Conservation (phyloP, 2,797 vertebrate species). For the Tympanoctomys barrerae region DNA sequence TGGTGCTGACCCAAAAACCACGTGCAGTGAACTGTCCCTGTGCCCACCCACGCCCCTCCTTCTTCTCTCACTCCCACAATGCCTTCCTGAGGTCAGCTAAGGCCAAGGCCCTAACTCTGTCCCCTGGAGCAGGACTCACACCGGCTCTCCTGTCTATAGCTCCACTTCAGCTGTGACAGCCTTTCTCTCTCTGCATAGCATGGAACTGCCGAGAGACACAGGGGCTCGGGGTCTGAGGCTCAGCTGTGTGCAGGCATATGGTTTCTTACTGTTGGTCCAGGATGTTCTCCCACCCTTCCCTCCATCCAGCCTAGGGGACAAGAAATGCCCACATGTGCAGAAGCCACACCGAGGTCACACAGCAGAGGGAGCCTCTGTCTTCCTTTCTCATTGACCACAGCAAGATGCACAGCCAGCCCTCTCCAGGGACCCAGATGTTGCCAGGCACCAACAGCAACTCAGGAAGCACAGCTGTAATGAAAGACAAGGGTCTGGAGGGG, state of each 20-base stretch:
- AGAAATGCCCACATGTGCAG: neutral
- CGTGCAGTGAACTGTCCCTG: neutral
- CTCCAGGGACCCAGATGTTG: neutral
- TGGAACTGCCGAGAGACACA: neutral
- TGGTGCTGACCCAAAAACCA: neutral
- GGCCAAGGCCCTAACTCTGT: neutral
- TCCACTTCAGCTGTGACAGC: neutral
- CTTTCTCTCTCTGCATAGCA: neutral
- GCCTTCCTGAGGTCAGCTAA: neutral
- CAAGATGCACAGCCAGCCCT: neutral
- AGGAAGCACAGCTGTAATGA: neutral
- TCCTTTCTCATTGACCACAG: neutral
- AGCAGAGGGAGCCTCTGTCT: neutral
- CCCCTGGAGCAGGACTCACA: neutral
- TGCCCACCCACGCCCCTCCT: neutral
- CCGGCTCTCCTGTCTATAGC: neutral
- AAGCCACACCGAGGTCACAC: neutral
- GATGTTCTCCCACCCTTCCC: neutral
- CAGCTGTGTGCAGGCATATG: neutral
- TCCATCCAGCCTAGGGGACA: neutral
- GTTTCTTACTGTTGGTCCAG: neutral
- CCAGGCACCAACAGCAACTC: neutral
- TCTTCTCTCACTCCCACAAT: neutral
- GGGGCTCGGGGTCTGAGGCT: neutral
- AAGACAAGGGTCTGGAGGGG: neutral